phyloP scores from a whole-genome alignment of 2,797 vertebrate genomes.

The Coendou prehensilis region DNA sequence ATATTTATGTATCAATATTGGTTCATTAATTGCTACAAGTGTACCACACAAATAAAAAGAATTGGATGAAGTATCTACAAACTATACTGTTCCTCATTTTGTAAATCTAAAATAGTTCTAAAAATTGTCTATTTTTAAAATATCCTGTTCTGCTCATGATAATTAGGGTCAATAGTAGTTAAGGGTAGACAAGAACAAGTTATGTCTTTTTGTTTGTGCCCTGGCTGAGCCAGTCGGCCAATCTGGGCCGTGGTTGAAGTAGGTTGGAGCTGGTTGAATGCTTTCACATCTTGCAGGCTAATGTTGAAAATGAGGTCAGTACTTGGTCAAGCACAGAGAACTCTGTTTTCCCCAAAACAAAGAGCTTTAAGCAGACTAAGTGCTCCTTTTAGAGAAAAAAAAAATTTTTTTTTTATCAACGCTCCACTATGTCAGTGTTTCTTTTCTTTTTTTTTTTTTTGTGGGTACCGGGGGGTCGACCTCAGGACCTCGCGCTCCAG shows the following conservation, averaged over 20 bases:
- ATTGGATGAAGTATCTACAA: background rate
- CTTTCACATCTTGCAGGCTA: background rate
- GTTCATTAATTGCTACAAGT: background rate
- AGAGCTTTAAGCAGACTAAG: background rate
- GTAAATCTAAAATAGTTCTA: background rate
- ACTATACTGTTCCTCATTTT: constrained; percentile 7
- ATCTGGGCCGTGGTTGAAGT: background rate
- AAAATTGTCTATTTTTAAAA: background rate
- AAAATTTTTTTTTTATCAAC: background rate
- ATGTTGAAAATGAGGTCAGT: background rate
- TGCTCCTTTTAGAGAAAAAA: background rate
- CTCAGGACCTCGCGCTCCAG: too few relatives aligned
- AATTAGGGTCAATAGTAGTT: background rate
- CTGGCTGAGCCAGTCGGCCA: background rate
- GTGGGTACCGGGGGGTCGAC: too few relatives aligned
- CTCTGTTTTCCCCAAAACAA: background rate
- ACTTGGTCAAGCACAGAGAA: background rate
- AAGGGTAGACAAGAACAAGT: background rate
- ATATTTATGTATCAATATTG: background rate
- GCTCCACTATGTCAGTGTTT: background rate
- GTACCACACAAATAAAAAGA: background rate
- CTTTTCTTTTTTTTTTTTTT: background rate
- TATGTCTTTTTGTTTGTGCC: background rate
- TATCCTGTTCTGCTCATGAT: background rate
- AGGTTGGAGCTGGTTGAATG: background rate